Percentiles rank a stretch among this genome's conserved stretches.
These are phyloP conservation scores for Xylota segnis DNA, from an alignment of 2,888 invertebrate genomes.

Conservation along the genomic window DNA sequence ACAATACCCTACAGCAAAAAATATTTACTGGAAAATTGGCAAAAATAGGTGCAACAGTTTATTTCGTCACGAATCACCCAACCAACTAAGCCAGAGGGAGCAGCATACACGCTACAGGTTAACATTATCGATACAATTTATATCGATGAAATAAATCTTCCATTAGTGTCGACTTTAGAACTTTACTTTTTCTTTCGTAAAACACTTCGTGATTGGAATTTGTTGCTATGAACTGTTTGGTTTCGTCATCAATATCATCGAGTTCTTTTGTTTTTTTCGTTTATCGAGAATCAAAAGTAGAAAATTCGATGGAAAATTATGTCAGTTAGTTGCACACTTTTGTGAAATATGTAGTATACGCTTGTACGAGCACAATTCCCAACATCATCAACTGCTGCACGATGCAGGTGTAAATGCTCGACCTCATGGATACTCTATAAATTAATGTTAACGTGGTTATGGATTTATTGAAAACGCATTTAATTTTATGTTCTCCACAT, in stretches of 20 bases:
- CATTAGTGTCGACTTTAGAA: neutral
- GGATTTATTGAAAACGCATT: slow-evolving; percentile 58
- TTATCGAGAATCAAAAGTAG: neutral
- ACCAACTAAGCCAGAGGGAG: slow-evolving; percentile 2
- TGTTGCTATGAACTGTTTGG: neutral
- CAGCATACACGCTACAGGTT: slow-evolving; percentile 3
- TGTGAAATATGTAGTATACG: neutral
- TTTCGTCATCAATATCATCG: slow-evolving; percentile 3
- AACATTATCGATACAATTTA: slow-evolving; percentile 41
- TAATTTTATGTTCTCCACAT: slow-evolving; percentile 30
- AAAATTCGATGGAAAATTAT: neutral
- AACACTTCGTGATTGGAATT: slow-evolving; percentile 36
- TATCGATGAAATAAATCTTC: slow-evolving; percentile 38
- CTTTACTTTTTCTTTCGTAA: neutral
- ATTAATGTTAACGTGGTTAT: slow-evolving; percentile 33
- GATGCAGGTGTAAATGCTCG: slow-evolving; percentile 30
- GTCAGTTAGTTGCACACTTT: neutral
- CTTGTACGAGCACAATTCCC: neutral
- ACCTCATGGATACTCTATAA: slow-evolving; percentile 39
- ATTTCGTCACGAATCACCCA: slow-evolving; percentile 26
- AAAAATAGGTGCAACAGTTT: slow-evolving; percentile 18
- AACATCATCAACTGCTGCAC: neutral
- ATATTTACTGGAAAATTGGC: neutral
- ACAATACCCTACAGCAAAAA: neutral
- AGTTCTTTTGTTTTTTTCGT: neutral